These are phyloP conservation scores for Linnaemya vulpina DNA, from an alignment of 2,888 invertebrate genomes.

Conservation along the genomic window DNA sequence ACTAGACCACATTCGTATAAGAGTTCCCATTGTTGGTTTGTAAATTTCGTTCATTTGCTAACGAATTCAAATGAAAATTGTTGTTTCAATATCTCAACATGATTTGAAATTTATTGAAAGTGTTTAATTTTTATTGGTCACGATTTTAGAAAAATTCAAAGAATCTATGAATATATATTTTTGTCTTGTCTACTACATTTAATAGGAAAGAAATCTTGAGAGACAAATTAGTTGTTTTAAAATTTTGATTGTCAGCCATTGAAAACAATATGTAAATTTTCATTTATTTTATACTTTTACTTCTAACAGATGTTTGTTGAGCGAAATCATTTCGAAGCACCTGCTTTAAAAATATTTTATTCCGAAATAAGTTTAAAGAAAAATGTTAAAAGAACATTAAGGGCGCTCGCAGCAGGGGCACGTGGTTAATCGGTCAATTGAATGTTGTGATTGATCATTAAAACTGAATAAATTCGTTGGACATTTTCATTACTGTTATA, in stretches of 20 bases:
- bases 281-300: background rate
- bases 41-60: background rate
- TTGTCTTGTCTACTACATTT: background rate
- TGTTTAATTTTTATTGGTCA: slow-evolving; percentile 56
- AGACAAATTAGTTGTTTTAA: slow-evolving; percentile 27
- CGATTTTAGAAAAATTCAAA: slow-evolving; percentile 22
- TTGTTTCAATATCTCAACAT: slow-evolving; percentile 15
- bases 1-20: slow-evolving; percentile 26
- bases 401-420: background rate
- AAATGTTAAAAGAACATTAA: background rate
- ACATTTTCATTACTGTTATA: background rate
- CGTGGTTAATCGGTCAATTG: background rate
- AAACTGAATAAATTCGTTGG: no score
- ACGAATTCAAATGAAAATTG: slow-evolving; percentile 9
- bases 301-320: slow-evolving; percentile 12
- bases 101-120: slow-evolving; percentile 38
- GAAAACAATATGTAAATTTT: slow-evolving; percentile 37
- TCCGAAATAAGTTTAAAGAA: background rate
- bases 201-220: background rate
- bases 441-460: background rate
- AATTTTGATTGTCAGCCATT: background rate
- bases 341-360: slow-evolving; percentile 16
- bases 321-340: background rate
- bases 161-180: background rate
- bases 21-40: slow-evolving; percentile 18